phyloP scores from a whole-genome alignment of 2,113 vertebrate genomes.

The Setophaga coronata region DNA sequence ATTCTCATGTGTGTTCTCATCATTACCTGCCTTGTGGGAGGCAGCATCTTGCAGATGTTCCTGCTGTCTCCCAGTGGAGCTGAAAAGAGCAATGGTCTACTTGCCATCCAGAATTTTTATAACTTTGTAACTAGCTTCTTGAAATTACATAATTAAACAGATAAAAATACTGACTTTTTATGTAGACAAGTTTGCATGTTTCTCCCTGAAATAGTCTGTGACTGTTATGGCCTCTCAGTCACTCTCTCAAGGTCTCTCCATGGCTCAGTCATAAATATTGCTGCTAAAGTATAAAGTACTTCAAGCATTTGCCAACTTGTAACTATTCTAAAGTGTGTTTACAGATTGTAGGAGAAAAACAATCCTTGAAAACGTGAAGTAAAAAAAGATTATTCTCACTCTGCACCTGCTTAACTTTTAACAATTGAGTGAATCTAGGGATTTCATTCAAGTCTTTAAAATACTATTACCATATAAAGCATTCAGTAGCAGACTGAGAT shows the following conservation, averaged over 20 bases:
- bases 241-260: not conserved
- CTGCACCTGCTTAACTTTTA: not conserved
- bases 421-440: not conserved
- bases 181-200: not conserved
- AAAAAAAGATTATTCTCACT: not conserved
- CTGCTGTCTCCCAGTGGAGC: not conserved
- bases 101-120: not conserved
- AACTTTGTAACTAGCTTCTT: not conserved
- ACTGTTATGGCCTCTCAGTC: not conserved
- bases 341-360: not conserved
- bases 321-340: not conserved
- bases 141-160: conserved; percentile 1
- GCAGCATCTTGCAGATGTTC: conserved; percentile 30
- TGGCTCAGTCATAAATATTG: not conserved
- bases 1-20: conserved; percentile 21
- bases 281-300: not conserved
- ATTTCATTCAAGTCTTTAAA: not conserved
- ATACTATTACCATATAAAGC: not conserved
- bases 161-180: not conserved
- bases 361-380: not conserved
- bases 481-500: not conserved
- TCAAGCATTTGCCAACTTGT: not conserved
- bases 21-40: conserved; percentile 35
- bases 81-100: not conserved
- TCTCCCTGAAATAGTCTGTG: not conserved